phyloP scores from a whole-genome alignment of 2,113 vertebrate genomes.

The Glaucidium brasilianum region DNA sequence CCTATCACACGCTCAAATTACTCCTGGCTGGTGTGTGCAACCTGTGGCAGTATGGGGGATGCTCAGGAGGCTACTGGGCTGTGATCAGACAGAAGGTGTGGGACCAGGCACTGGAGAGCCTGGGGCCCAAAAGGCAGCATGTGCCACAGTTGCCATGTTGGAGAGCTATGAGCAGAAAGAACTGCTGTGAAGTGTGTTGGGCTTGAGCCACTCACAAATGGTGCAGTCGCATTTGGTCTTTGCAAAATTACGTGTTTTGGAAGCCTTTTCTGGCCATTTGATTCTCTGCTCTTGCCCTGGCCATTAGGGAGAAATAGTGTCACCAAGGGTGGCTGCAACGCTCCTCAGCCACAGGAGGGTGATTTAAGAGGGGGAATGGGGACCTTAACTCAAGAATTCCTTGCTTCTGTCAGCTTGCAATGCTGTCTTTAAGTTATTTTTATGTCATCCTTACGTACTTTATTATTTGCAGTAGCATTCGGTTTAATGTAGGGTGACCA shows the following conservation, averaged over 20 bases:
- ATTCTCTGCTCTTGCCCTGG: neutral
- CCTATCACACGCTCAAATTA: neutral
- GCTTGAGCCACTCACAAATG: fast-evolving
- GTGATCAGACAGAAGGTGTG: neutral
- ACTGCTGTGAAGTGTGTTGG: neutral
- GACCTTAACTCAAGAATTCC: neutral
- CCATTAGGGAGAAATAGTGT: neutral
- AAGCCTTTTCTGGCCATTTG: neutral
- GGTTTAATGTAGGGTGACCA: slow-evolving; percentile 20
- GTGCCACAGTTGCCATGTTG: neutral
- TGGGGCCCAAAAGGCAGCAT: fast-evolving
- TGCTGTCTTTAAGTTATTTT: slow-evolving; percentile 18
- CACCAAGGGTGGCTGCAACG: neutral
- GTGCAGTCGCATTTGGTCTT: neutral
- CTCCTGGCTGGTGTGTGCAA: neutral
- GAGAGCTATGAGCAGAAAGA: neutral
- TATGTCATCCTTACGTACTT: neutral
- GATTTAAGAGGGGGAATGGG: neutral
- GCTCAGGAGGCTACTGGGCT: neutral
- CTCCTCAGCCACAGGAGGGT: neutral
- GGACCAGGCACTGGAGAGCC: fast-evolving
- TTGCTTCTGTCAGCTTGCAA: neutral
- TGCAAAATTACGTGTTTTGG: neutral
- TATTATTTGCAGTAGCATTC: neutral
- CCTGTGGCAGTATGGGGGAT: neutral